Conservation (phyloP, 2,797 vertebrate species). For the Vireo griseus region DNA sequence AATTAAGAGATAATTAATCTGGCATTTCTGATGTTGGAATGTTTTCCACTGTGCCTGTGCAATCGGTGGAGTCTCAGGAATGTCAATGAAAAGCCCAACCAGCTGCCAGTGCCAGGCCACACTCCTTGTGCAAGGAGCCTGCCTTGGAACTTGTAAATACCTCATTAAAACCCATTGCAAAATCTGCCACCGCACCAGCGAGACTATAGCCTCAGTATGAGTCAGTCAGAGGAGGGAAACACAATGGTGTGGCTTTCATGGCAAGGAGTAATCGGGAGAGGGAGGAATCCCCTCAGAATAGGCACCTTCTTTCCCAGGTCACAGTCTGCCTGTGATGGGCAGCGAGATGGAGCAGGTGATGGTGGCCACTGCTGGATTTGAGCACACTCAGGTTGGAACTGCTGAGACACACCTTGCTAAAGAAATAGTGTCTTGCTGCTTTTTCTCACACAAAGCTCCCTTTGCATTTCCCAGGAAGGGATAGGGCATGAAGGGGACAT, state of each 20-base stretch:
- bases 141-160: background rate
- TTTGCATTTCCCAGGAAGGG: background rate
- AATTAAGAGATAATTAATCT: constrained; percentile 55
- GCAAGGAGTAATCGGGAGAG: background rate
- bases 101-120: background rate
- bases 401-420: background rate
- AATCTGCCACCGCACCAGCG: background rate
- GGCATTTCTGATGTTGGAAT: constrained; percentile 27
- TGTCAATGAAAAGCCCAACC: background rate
- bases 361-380: background rate
- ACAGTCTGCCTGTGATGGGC: background rate
- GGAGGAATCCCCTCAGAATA: background rate
- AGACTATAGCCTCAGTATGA: background rate
- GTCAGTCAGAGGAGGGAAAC: background rate
- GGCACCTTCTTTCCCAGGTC: background rate
- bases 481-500: background rate
- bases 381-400: background rate
- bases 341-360: background rate
- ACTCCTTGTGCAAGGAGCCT: constrained; percentile 6
- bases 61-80: background rate
- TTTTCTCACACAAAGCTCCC: background rate
- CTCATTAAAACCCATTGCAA: constrained; percentile 36
- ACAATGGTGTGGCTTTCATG: background rate
- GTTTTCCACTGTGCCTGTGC: constrained; percentile 27
- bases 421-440: background rate